Evolutionary conservation across 2,888 invertebrate genomes (phyloP).

Genomic region (Caenorhabditis drosophilae): DNA sequence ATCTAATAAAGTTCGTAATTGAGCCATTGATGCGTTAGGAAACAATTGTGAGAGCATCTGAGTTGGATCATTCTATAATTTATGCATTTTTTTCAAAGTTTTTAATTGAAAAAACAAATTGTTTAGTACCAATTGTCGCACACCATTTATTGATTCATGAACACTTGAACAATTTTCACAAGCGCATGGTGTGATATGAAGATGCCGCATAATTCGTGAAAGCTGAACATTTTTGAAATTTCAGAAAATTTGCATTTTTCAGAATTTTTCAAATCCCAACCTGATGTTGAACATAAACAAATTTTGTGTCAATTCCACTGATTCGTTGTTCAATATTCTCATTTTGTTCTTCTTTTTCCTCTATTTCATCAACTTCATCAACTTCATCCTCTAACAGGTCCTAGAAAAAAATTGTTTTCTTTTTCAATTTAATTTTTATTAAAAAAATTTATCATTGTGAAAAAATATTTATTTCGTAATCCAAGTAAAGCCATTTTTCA

Average conservation of each 20-base stretch:
- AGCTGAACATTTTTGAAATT: slow-evolving; percentile 29
- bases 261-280: slow-evolving; percentile 7
- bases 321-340: not conserved
- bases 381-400: slow-evolving; percentile 23
- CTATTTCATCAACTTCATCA: not conserved
- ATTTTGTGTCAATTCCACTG: slow-evolving; percentile 9
- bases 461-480: too few species aligned
- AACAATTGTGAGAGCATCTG: slow-evolving; percentile 28
- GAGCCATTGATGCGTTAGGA: slow-evolving; percentile 36
- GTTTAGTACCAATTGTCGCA: slow-evolving; percentile 7
- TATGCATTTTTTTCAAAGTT: not conserved
- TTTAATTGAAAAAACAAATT: not conserved
- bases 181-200: slow-evolving; percentile 28
- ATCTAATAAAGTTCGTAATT: slow-evolving; percentile 32
- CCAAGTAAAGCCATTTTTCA: too few species aligned
- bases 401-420: slow-evolving; percentile 22
- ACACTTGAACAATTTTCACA: slow-evolving; percentile 27
- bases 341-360: slow-evolving; percentile 1
- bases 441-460: too few species aligned
- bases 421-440: too few species aligned
- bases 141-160: slow-evolving; percentile 7
- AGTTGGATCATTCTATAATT: slow-evolving; percentile 14
- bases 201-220: slow-evolving; percentile 35
- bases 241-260: not conserved
- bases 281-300: slow-evolving; percentile 32